Evolutionary conservation across 2,888 invertebrate genomes (phyloP), one percentile per base, ranked within the genome.

Genomic region (Hesperia comma): DNA sequence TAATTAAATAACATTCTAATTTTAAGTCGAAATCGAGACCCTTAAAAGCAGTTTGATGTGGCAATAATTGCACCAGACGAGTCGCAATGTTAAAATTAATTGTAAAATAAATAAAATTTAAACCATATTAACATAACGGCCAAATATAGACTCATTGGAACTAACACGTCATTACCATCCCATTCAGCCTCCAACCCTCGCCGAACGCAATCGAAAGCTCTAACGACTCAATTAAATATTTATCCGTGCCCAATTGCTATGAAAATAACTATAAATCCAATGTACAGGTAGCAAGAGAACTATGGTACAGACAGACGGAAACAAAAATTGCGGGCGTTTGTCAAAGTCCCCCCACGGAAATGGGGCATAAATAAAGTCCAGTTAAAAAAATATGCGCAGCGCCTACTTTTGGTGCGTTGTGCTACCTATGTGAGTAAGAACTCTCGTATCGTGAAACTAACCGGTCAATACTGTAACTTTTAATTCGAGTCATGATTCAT

Each of bases 331-430:
- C 84, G 76, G 79, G 79, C 88, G 87, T 91, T 90, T 88, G 88
- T 90, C 90, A 91, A 90, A 89, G 90, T 89, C 88, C 83, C 81
- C 85, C 83, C 73, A 79, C 87, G 90, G 90, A 90, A 90, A 87
- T 86, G 85, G 85, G 82, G 87, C 90, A 90, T 91, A 91, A 90
- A 90, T 90, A 90, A 90, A 84, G 87, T 83, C 85, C 85, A 81
- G 87, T 84, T 81, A 81, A 85, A 88, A 86, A 84, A 84, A 85
- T 74, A 81, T 79, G 71, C 71, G 71, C 70, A 57, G 43, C 79
- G 75, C 70, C 82, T 64, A 64, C 64, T 53, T 58, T 19, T 51
- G 58, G 15, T 58, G 7, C 19, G 19, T 49, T 8, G 33, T 19
- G 5, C 7, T 12, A n/a, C n/a, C n/a, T n/a, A n/a, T n/a, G n/a